Evolutionary conservation across 2,113 vertebrate species (phyloP).

Genomic region (Cnemophilus loriae): DNA sequence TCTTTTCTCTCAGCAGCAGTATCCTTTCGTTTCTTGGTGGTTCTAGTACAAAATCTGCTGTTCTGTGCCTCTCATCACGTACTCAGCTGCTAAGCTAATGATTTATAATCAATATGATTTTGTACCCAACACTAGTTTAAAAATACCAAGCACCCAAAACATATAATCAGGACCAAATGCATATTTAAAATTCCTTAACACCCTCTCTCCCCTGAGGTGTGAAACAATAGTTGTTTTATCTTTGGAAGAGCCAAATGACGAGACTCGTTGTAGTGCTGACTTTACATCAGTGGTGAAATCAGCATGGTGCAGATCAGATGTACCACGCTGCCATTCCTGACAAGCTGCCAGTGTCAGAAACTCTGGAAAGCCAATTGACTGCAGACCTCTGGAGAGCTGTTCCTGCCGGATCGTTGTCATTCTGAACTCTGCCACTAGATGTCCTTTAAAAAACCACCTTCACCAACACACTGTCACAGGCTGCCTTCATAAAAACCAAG

Average conservation of each 20-base stretch:
- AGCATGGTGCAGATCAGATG: neutral
- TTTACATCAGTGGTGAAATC: neutral
- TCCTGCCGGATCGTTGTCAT: neutral
- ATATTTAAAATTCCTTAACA: neutral
- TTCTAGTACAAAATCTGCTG: neutral
- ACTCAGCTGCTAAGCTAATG: neutral
- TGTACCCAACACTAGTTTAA: neutral
- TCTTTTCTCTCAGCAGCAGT: neutral
- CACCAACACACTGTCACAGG: neutral
- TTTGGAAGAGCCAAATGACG: neutral
- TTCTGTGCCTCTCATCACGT: neutral
- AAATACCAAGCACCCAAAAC: neutral
- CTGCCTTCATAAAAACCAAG: neutral
- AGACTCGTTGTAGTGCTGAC: neutral
- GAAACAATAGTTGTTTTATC: neutral
- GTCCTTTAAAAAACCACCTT: neutral
- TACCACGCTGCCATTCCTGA: neutral
- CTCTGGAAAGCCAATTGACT: neutral
- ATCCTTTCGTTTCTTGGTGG: neutral
- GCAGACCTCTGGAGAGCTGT: neutral
- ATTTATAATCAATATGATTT: neutral
- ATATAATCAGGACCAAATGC: neutral
- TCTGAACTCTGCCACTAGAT: constrained; percentile 26
- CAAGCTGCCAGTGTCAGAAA: neutral
- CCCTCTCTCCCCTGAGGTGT: neutral